Conservation (phyloP, 2,797 vertebrate genomes). For the Melanotaenia nigrans region DNA sequence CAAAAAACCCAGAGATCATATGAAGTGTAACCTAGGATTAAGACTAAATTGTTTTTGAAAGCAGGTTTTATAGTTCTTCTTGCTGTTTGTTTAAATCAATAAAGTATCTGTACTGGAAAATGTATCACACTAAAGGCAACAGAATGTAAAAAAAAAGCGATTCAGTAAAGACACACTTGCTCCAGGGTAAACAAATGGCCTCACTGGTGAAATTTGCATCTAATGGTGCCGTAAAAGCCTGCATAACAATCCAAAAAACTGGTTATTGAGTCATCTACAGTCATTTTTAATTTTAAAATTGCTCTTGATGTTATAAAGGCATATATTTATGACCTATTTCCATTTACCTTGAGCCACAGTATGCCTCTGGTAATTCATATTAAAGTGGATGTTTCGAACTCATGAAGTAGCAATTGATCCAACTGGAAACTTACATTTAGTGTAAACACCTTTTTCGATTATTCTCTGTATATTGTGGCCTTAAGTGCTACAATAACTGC, state of each 20-base stretch:
- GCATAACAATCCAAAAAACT: slow-evolving; percentile 38
- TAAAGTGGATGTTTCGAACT: slow-evolving; percentile 28
- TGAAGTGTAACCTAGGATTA: slow-evolving; percentile 17
- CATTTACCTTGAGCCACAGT: slow-evolving; percentile 38
- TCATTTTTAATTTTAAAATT: slow-evolving; percentile 41
- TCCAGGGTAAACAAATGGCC: slow-evolving; percentile 28
- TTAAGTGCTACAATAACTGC: not conserved
- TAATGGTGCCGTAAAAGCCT: slow-evolving; percentile 33
- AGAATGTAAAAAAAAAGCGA: slow-evolving; percentile 19
- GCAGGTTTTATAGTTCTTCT: not conserved
- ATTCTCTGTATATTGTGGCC: not conserved
- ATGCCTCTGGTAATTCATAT: slow-evolving; percentile 33
- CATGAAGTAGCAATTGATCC: slow-evolving; percentile 10
- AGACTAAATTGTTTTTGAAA: slow-evolving; percentile 20
- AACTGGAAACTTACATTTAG: slow-evolving; percentile 17
- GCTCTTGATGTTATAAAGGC: slow-evolving; percentile 28
- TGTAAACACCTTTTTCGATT: not conserved
- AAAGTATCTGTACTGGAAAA: slow-evolving; percentile 10
- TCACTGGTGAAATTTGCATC: slow-evolving; percentile 44
- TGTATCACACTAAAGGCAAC: slow-evolving; percentile 28
- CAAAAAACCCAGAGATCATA: not conserved
- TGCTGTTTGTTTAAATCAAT: slow-evolving; percentile 17
- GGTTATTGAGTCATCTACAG: slow-evolving; percentile 49
- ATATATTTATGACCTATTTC: slow-evolving; percentile 53
- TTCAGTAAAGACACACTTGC: slow-evolving; percentile 23